Conservation (phyloP, 2,888 invertebrate genomes). For the Ferrisia virgata region DNA sequence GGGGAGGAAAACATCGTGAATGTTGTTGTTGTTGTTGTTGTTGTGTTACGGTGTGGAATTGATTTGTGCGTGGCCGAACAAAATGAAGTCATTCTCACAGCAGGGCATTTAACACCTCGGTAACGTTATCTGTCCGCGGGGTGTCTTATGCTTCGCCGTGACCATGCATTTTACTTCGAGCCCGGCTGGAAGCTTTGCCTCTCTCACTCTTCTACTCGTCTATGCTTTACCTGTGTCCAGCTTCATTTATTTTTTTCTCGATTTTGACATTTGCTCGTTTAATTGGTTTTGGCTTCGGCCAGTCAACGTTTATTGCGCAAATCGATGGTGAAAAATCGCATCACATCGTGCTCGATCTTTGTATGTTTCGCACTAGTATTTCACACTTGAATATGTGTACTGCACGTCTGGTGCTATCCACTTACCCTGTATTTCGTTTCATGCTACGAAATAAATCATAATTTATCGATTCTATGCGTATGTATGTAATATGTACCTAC, state of each 20-base stretch:
- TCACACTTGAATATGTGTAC: neutral
- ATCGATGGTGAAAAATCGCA: slow-evolving; percentile 17
- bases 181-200: slow-evolving; percentile 39
- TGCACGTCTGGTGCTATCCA: no score
- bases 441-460: neutral
- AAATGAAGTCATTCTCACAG: slow-evolving; percentile 47
- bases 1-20: slow-evolving; percentile 22
- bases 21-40: slow-evolving; percentile 23
- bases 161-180: slow-evolving; percentile 41
- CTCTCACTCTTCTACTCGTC: slow-evolving; percentile 17
- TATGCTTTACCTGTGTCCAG: slow-evolving; percentile 1
- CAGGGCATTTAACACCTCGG: slow-evolving; percentile 46
- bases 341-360: neutral
- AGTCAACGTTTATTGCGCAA: neutral
- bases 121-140: slow-evolving; percentile 44
- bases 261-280: slow-evolving; percentile 34
- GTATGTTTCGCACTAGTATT: neutral
- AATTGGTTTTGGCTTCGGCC: slow-evolving; percentile 36
- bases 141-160: slow-evolving; percentile 40
- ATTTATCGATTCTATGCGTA: neutral
- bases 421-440: neutral
- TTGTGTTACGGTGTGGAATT: slow-evolving; percentile 44
- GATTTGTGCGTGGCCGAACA: slow-evolving; percentile 46
- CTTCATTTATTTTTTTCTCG: slow-evolving; percentile 18
- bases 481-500: neutral